Conservation (phyloP, 64 coral and sea anemone species). For the Catalaphyllia jardinei region DNA sequence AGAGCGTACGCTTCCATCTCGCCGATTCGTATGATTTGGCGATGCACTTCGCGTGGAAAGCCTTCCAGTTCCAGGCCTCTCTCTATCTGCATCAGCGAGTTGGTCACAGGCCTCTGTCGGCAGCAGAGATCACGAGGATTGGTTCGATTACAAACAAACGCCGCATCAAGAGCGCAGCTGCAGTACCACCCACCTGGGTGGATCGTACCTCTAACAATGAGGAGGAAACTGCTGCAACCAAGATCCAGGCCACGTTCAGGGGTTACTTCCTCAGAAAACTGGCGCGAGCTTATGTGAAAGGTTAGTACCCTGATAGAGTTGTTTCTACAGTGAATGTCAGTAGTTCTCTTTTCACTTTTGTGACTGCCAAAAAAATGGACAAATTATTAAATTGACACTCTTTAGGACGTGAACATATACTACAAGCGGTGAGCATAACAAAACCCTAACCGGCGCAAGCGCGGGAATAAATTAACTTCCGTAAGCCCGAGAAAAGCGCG, state of each 20-base stretch:
- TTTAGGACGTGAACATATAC: no score
- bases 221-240: slow-evolving; percentile 77
- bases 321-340: no score
- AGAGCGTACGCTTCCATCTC: slow-evolving; percentile 73
- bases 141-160: slow-evolving; percentile 60
- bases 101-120: slow-evolving; percentile 77
- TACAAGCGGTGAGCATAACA: no score
- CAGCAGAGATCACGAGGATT: slow-evolving; percentile 88
- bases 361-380: no score
- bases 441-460: no score
- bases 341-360: no score
- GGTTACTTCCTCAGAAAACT: slow-evolving; percentile 90
- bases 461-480: no score
- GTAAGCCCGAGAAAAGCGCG: no score
- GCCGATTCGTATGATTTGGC: slow-evolving; percentile 74
- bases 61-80: slow-evolving; percentile 84
- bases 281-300: slow-evolving; percentile 61
- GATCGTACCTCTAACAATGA: slow-evolving; percentile 64
- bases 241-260: slow-evolving; percentile 87
- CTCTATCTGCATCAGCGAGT: slow-evolving; percentile 77
- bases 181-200: slow-evolving; percentile 51
- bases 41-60: slow-evolving; percentile 99
- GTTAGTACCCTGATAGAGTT: slow-evolving; percentile 25
- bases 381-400: no score
- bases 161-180: slow-evolving; percentile 12